phyloP scores from a whole-genome alignment of 1,140 invertebrate genomes.

The Panonychus citri region DNA sequence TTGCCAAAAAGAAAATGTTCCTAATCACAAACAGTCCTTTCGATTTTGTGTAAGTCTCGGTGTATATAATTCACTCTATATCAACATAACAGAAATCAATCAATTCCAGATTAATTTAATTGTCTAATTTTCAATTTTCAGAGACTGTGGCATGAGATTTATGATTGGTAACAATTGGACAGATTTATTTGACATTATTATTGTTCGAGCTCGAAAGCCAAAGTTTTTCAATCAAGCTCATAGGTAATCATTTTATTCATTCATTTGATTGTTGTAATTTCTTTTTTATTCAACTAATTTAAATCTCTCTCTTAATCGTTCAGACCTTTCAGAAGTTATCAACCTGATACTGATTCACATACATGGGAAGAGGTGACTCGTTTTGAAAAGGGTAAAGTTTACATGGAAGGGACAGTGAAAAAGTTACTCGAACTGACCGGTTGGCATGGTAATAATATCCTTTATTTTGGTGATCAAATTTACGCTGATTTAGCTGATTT shows the following conservation, averaged over 20 bases:
- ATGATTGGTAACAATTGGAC: constrained; percentile 71
- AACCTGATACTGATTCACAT: constrained; percentile 48
- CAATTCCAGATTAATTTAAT: no score
- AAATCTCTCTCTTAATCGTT: constrained; percentile 7
- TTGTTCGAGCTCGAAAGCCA: constrained; percentile 83
- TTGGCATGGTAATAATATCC: constrained; percentile 68
- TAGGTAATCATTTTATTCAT: constrained; percentile 7
- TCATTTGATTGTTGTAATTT: not conserved
- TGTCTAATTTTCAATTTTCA: constrained; percentile 27
- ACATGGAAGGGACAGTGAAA: constrained; percentile 79
- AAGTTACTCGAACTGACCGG: constrained; percentile 73
- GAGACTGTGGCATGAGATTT: constrained; percentile 71
- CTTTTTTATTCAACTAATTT: not conserved
- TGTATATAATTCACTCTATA: no score
- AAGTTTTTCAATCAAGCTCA: constrained; percentile 80
- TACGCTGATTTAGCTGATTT: constrained; percentile 92
- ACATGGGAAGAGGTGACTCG: constrained; percentile 72
- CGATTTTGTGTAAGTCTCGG: constrained; percentile 64
- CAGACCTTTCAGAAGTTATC: constrained; percentile 66
- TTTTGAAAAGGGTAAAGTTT: constrained; percentile 66
- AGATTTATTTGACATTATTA: constrained; percentile 75
- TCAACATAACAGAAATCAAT: no score
- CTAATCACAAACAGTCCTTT: constrained; percentile 90
- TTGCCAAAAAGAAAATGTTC: constrained; percentile 65
- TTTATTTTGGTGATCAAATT: constrained; percentile 94